Conservation (phyloP, 2,888 invertebrate genomes). For the Dicranocentrus wangi region DNA sequence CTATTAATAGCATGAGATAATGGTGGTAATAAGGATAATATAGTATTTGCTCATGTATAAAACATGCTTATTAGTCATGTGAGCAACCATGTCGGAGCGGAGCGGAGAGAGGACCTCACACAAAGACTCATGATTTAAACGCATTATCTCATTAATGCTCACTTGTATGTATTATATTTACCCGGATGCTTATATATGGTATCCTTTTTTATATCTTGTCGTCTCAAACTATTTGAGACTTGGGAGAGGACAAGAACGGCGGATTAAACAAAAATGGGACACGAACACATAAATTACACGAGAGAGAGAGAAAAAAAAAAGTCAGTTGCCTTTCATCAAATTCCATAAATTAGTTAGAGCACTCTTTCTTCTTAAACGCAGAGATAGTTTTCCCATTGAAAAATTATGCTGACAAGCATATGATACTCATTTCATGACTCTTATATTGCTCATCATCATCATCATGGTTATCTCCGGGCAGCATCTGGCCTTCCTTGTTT, state of each 20-base stretch:
- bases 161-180: constrained; percentile 18
- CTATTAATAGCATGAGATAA: constrained; percentile 52
- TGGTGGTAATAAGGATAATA: constrained; percentile 23
- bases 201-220: no score
- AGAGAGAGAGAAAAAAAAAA: no score
- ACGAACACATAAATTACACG: constrained; percentile 25
- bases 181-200: neutral
- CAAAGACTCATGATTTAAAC: constrained; percentile 60
- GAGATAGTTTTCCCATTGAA: neutral
- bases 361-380: neutral
- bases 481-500: constrained; percentile 23
- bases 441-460: constrained; percentile 1
- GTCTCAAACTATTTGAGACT: no score
- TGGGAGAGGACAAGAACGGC: constrained; percentile 25
- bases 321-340: constrained; percentile 27
- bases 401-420: constrained; percentile 15
- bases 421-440: constrained; percentile 12
- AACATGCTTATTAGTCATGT: constrained; percentile 58
- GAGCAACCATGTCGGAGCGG: constrained; percentile 34
- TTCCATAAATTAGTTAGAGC: constrained; percentile 28
- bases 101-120: constrained; percentile 60
- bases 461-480: constrained; percentile 5
- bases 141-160: constrained; percentile 32
- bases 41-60: constrained; percentile 43
- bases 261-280: constrained; percentile 4